Conservation (phyloP, 2,888 invertebrate species). For the Anagyrus pseudococci region DNA sequence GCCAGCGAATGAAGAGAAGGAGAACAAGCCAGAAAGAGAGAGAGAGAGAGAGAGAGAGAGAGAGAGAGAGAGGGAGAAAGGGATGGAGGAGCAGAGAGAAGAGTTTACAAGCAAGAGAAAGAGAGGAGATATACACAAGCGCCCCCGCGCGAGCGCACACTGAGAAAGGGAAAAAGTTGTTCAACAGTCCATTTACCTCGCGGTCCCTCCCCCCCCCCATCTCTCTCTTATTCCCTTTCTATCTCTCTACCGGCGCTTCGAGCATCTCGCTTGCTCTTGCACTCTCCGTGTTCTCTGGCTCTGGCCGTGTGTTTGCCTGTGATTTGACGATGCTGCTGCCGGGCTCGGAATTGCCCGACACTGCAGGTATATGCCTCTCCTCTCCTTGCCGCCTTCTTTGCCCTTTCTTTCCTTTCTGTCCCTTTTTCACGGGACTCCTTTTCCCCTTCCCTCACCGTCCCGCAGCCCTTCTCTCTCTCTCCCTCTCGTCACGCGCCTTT, state of each 20-base stretch:
- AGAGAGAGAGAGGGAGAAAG: not conserved
- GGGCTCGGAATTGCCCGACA: constrained; percentile 23
- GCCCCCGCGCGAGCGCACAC: no score
- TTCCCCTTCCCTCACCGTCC: constrained; percentile 22
- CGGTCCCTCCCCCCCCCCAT: constrained; percentile 10
- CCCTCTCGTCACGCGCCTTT: constrained; percentile 18
- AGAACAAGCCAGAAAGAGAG: constrained; percentile 10
- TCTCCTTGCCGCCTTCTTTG: constrained; percentile 1
- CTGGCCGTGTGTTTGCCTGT: constrained; percentile 38
- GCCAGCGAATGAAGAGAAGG: constrained; percentile 21
- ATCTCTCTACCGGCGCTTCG: no score
- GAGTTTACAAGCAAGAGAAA: no score
- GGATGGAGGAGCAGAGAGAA: constrained; percentile 8
- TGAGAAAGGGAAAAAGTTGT: constrained; percentile 37
- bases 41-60: not conserved
- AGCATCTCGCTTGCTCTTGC: constrained; percentile 9
- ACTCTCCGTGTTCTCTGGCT: constrained; percentile 4
- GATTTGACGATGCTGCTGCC: constrained; percentile 40
- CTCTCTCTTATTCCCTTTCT: not conserved
- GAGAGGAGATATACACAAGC: no score
- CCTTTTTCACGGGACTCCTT: constrained; percentile 27
- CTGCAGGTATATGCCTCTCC: constrained; percentile 32
- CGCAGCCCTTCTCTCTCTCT: constrained; percentile 1
- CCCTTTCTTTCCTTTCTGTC: constrained; percentile 27
- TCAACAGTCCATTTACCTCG: constrained; percentile 41